Base-by-base conservation (phyloP, 2,797 vertebrate species). In the Tiaroga cobitis region DNA sequence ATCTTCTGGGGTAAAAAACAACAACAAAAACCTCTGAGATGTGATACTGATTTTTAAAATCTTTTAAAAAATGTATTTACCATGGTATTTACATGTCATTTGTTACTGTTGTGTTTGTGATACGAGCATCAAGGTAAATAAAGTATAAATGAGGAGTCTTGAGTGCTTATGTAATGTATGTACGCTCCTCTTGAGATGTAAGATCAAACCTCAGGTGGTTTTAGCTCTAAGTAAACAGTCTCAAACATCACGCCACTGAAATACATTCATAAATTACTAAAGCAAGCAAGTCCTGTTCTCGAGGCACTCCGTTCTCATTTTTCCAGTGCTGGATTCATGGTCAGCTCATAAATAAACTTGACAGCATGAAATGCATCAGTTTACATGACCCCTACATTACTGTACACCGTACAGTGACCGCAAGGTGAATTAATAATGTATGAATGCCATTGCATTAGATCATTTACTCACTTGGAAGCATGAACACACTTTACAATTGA, bases 341-440 rank as follows among this genome's bases (percentile, higher is more conserved):
- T 21, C 34, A 18, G 39, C 15, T 79, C 77, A 65, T 79, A 79
- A 79, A 79, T 79, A 79, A 65, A 19, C 37, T 63, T 46, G 77
- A 65, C 77, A 65, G 59, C 16, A 19, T 46, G 59, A 61, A 74
- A 74, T 21, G 72, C 72, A 74, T 51, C 43, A 11, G 77, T 65
- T 79, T 65, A 65, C 77, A 41, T 65, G 77, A 63, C 76, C 56
- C n/a, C 34, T 24, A 24, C 5, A 24, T 43, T 43, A 72, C 39
- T 72, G 29, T 39, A 19, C 29, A 69, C 67, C 26, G 37, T 43
- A 26, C 76, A 43, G 24, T 41, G 56, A 65, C 37, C 39, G 0
- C 59, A 8, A 63, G 39, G 18, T 9, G 0, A 8, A 43, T 63
- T 39, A 37, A 26, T 29, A 19, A 79, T 79, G 15, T 29, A 41